A percentile compares a stretch with the other conserved stretches of the same genome.
Evolutionary conservation across 2,113 vertebrate species (phyloP).

Genomic region (Cnemophilus loriae): DNA sequence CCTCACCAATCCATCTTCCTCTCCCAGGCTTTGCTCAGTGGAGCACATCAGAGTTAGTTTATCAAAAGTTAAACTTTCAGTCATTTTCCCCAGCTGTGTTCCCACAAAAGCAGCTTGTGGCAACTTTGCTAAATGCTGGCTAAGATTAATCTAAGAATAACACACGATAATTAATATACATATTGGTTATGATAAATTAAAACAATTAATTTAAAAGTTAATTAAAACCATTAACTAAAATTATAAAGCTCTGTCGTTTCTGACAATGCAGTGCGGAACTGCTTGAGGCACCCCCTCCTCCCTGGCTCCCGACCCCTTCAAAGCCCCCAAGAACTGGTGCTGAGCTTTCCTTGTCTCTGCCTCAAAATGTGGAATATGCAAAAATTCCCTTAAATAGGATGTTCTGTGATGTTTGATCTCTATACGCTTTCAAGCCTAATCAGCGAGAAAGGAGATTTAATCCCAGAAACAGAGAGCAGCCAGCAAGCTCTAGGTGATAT

Average conservation of each 20-base stretch:
- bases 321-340: neutral
- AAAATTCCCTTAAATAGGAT: neutral
- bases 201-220: neutral
- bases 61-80: neutral
- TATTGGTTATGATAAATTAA: neutral
- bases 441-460: no score
- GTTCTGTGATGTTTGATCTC: no score
- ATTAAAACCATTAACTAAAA: neutral
- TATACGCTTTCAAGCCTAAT: neutral
- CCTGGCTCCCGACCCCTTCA: neutral
- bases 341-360: neutral
- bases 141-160: neutral
- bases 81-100: neutral
- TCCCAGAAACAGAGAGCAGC: neutral
- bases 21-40: neutral
- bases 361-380: neutral
- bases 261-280: neutral
- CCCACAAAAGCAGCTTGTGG: neutral
- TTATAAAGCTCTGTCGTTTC: fast-evolving
- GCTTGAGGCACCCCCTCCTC: neutral
- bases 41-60: neutral
- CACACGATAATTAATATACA: fast-evolving
- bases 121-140: neutral
- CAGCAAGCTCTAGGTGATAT: neutral
- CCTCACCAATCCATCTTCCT: neutral